Percentiles rank a stretch among this genome's conserved stretches.
Evolutionary conservation across 2,797 vertebrate genomes (phyloP).

Genomic region (Neosilurus mollespiculum): DNA sequence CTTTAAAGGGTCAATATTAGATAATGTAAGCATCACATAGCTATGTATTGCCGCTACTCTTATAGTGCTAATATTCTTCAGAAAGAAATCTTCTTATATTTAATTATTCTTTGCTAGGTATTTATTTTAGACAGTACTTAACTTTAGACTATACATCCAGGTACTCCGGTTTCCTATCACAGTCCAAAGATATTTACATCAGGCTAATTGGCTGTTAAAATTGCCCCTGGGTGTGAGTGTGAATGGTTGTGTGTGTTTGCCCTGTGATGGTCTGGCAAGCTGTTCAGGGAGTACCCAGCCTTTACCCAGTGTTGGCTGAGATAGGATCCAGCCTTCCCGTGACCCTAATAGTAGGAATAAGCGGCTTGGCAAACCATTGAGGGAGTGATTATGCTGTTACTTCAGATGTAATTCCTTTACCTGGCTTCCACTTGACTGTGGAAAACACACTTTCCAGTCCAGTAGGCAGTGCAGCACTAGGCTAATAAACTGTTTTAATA

Average conservation of each 20-base stretch:
- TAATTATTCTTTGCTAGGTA: too few relatives aligned
- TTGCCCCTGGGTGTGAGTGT: too few relatives aligned
- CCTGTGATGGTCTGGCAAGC: too few relatives aligned
- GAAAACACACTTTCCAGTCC: background rate
- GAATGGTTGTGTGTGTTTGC: too few relatives aligned
- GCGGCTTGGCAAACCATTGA: too few relatives aligned
- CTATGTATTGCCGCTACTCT: background rate
- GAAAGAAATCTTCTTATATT: background rate
- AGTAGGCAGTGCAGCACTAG: background rate
- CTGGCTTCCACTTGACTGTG: background rate
- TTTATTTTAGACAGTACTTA: background rate
- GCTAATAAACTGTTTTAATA: background rate
- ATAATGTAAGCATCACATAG: background rate
- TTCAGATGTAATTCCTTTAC: background rate
- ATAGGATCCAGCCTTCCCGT: too few relatives aligned
- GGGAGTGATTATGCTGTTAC: background rate
- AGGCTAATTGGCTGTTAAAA: too few relatives aligned
- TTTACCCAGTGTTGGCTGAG: too few relatives aligned
- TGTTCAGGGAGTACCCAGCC: too few relatives aligned
- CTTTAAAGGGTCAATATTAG: background rate
- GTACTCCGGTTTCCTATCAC: too few relatives aligned
- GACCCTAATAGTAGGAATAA: too few relatives aligned
- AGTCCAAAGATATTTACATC: too few relatives aligned
- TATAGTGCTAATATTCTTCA: background rate
- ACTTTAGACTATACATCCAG: background rate